Conservation (phyloP, 2,113 vertebrate genomes). For the Solea senegalensis region DNA sequence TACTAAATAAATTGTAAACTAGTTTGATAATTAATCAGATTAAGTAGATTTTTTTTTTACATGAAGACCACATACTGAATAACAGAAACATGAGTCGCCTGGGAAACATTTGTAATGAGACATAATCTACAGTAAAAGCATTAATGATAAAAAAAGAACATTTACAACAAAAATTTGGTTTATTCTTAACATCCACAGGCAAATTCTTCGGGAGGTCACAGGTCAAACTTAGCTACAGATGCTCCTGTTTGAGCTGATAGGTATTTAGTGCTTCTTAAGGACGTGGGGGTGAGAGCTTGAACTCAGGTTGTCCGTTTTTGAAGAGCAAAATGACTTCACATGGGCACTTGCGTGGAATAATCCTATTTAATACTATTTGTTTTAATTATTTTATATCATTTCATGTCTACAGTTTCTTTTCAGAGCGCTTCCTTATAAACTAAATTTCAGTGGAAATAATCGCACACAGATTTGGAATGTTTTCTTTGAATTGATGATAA, state of each 20-base stretch:
- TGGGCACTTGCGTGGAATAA: no score
- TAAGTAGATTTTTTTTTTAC: no score
- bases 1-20: no score
- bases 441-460: no score
- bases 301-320: background rate
- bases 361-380: no score
- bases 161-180: constrained; percentile 4
- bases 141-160: background rate
- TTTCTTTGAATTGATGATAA: no score
- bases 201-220: constrained; percentile 35
- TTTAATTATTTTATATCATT: no score
- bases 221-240: constrained; percentile 19
- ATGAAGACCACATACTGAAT: no score
- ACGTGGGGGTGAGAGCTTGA: background rate
- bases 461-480: no score
- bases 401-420: no score
- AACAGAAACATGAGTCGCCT: constrained; percentile 10
- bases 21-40: no score
- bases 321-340: background rate
- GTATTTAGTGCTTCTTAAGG: constrained; percentile 21
- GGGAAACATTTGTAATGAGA: background rate
- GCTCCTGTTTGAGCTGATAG: background rate
- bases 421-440: no score
- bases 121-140: background rate
- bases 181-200: constrained; percentile 2